Evolutionary conservation across 2,888 invertebrate genomes (phyloP).

Genomic region (Napeogenes inachia): DNA sequence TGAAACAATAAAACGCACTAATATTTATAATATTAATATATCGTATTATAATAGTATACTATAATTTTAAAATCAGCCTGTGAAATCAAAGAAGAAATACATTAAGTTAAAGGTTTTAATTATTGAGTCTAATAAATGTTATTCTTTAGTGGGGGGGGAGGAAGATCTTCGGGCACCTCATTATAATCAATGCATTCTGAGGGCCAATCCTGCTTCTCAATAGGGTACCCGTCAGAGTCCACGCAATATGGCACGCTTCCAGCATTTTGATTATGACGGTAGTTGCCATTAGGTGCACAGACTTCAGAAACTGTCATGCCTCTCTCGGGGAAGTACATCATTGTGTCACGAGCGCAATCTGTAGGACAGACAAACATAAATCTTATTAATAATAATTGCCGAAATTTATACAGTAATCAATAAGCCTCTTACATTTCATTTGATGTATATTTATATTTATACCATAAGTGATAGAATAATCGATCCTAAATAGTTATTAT

Average conservation of each 20-base stretch:
- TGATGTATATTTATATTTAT: no score
- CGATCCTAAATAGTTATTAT: background rate
- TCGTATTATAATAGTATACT: no score
- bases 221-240: slow-evolving; percentile 77
- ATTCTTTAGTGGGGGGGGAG: no score
- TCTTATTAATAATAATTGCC: background rate
- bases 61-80: no score
- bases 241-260: slow-evolving; percentile 77
- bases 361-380: slow-evolving; percentile 18
- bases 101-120: no score
- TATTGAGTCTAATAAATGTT: no score
- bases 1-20: no score
- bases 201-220: slow-evolving; percentile 29
- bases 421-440: no score
- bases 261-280: slow-evolving; percentile 71
- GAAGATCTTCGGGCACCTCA: no score
- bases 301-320: slow-evolving; percentile 67
- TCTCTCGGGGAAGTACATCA: slow-evolving; percentile 65
- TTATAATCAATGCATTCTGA: slow-evolving; percentile 14
- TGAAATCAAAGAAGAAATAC: no score
- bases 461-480: no score
- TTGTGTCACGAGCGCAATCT: slow-evolving; percentile 81
- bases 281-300: slow-evolving; percentile 78
- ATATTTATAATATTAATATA: no score
- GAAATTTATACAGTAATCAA: background rate